Evolutionary conservation across 2,113 vertebrate species (phyloP), one percentile per base, ranked within the genome.

Genomic region (Lamprotornis superbus): DNA sequence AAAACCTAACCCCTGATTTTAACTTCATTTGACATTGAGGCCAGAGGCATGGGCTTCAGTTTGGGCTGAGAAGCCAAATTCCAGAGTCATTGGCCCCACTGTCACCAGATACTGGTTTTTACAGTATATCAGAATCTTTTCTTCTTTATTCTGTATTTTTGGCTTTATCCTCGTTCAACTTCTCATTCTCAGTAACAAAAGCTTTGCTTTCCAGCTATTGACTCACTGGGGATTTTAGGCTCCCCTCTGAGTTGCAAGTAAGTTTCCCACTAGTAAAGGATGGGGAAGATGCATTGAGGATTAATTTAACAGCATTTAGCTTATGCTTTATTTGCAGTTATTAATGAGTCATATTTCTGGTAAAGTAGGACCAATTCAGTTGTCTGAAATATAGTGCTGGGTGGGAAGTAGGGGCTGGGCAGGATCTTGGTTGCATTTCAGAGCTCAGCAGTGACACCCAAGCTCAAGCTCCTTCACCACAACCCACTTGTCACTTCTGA

Each of bases 41-140:
- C 25, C 35, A 46, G 31, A 11, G 12, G 3, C 2, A 1, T 0
- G 0, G 25, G 42, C 47, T 37, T 83, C 49, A 30, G 0, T 59
- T 90, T 68, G 47, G 70, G 47, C 55, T 76, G 40, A 61, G 47
- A 76, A 55, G 35, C 47, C 63, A 83, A 56, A 83, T 61, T 21
- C 30, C 47, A 23, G 60, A 53, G 35, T 47, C 30, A 28, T 15
- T 63, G 31, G 8, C 28, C 33, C 22, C 15, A 6, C 22, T 73
- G 35, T 53, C 52, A 75, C 69, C 2, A 12, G 30, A 61, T 46
- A 19, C 33, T 57, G 33, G 3, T 18, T 57, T 94, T 85, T 55
- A 42, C 28, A 40, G 2, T 55, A 3, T 21, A 28, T 14, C 42
- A 59, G 47, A 25, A 4, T 52, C 2, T 59, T 85, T 80, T 90